These are phyloP conservation scores for Masnerella sp. DNA, from an alignment of 2,888 invertebrate genomes.

Conservation along the genomic window DNA sequence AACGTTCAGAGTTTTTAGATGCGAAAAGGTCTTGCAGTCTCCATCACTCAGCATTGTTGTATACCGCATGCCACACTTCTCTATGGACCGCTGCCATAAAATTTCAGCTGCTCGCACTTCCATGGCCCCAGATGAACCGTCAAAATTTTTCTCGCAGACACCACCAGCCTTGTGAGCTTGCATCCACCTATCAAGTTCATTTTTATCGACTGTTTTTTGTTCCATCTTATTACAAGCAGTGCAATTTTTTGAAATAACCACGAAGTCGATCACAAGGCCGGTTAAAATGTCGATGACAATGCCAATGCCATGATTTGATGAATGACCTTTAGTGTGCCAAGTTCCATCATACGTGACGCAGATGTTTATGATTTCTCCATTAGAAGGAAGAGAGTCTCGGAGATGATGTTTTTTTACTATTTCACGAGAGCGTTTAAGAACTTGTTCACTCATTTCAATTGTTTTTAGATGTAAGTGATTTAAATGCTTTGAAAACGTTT, in stretches of 20 bases:
- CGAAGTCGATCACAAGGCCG: slow-evolving; percentile 38
- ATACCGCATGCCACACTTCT: slow-evolving; percentile 16
- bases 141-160: slow-evolving; percentile 17
- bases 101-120: slow-evolving; percentile 20
- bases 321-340: slow-evolving; percentile 15
- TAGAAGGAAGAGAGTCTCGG: not conserved
- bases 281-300: slow-evolving; percentile 32
- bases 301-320: slow-evolving; percentile 8
- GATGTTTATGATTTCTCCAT: slow-evolving; percentile 3
- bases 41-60: slow-evolving; percentile 7
- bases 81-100: slow-evolving; percentile 6
- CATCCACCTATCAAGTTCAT: slow-evolving; percentile 10
- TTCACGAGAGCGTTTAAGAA: not conserved
- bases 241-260: slow-evolving; percentile 39
- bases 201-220: slow-evolving; percentile 1
- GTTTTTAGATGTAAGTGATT: not conserved
- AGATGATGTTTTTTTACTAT: not conserved
- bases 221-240: slow-evolving; percentile 7
- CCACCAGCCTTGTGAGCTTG: slow-evolving; percentile 3
- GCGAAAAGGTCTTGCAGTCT: slow-evolving; percentile 12
- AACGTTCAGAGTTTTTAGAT: slow-evolving; percentile 12
- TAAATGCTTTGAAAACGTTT: not conserved
- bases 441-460: not conserved
- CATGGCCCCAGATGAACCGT: slow-evolving; percentile 17
- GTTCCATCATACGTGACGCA: slow-evolving; percentile 19